Conservation (phyloP, 1,140 invertebrate species). For the Aricia agestis region DNA sequence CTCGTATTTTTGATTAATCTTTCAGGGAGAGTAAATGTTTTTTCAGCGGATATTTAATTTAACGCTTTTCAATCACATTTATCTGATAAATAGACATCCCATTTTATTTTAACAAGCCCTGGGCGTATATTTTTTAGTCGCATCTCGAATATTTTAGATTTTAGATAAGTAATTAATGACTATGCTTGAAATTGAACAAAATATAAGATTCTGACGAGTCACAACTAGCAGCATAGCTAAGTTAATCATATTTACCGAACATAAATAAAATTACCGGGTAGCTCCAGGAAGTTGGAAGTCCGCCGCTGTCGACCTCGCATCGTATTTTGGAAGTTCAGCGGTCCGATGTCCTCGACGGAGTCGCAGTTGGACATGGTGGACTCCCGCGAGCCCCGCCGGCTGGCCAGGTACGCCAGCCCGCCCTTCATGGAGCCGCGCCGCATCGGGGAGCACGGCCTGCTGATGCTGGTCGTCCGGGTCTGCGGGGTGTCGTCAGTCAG, state of each 20-base stretch:
- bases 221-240: too few species aligned
- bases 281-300: slow-evolving; percentile 90
- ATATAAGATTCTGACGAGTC: too few species aligned
- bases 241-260: background rate
- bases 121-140: background rate
- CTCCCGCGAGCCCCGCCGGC: slow-evolving; percentile 82
- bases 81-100: slow-evolving; percentile 5
- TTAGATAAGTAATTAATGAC: too few species aligned
- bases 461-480: slow-evolving; percentile 79
- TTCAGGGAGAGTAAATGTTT: slow-evolving; percentile 28
- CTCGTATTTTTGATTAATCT: too few species aligned
- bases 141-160: too few species aligned
- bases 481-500: slow-evolving; percentile 78
- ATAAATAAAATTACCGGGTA: slow-evolving; percentile 81
- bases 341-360: slow-evolving; percentile 86
- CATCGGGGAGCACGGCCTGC: slow-evolving; percentile 77
- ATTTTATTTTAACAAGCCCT: background rate
- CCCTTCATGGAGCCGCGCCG: slow-evolving; percentile 80
- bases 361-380: slow-evolving; percentile 78
- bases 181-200: too few species aligned
- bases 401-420: slow-evolving; percentile 85
- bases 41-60: too few species aligned
- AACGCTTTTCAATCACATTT: too few species aligned
- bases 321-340: slow-evolving; percentile 85
- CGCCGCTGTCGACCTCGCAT: slow-evolving; percentile 84